phyloP scores from a whole-genome alignment of 2,113 vertebrate species.

The Brienomyrus longianalis region DNA sequence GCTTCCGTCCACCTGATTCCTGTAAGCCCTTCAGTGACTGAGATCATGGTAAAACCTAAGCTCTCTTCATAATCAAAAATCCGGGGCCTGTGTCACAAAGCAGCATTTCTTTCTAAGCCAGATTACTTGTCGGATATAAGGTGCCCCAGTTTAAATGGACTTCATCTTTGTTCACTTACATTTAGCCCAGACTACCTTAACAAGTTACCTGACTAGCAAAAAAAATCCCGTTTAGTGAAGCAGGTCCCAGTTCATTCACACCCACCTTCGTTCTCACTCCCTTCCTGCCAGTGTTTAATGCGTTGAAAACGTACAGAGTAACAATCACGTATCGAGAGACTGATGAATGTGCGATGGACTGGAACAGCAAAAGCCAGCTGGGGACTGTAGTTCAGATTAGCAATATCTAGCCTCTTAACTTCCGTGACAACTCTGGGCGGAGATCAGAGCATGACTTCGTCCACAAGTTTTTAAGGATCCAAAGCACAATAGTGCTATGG shows the following conservation, averaged over 20 bases:
- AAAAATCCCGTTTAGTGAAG: neutral
- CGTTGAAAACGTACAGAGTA: neutral
- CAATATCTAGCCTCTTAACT: neutral
- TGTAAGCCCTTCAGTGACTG: neutral
- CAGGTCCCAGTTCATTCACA: neutral
- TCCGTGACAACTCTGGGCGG: neutral
- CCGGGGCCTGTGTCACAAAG: neutral
- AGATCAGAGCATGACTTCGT: neutral
- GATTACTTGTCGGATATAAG: neutral
- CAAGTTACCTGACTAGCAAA: neutral
- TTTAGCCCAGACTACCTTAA: neutral
- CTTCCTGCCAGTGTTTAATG: neutral
- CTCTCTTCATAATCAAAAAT: neutral
- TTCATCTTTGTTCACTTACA: neutral
- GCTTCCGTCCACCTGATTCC: neutral
- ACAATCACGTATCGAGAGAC: neutral
- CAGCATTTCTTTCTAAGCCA: neutral
- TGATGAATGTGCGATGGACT: neutral
- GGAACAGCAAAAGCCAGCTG: neutral
- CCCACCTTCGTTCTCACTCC: neutral
- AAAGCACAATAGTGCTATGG: too few species aligned
- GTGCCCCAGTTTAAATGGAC: neutral
- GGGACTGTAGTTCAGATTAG: neutral
- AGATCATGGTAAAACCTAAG: neutral
- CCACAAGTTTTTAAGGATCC: neutral